phyloP scores from a whole-genome alignment of 2,797 vertebrate species.

The Morus bassanus region DNA sequence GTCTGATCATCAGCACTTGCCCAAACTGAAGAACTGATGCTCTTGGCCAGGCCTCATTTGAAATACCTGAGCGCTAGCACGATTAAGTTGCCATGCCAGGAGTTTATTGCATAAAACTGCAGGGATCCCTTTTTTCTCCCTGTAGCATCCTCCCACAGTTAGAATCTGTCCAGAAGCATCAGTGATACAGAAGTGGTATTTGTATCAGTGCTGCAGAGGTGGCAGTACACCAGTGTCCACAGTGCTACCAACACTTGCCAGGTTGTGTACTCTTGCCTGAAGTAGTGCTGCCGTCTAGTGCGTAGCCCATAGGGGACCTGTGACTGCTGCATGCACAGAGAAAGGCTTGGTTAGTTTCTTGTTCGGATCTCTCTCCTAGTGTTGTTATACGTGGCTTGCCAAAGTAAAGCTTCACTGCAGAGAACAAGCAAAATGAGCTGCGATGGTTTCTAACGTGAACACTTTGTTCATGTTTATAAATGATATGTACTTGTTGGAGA shows the following conservation, averaged over 20 bases:
- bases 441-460: background rate
- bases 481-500: background rate
- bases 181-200: background rate
- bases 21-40: background rate
- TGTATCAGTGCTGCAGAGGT: background rate
- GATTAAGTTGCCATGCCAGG: background rate
- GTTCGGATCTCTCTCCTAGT: accelerated
- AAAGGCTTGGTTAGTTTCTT: background rate
- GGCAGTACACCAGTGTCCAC: background rate
- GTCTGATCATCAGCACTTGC: background rate
- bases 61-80: background rate
- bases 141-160: background rate
- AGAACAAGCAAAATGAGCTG: background rate
- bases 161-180: background rate
- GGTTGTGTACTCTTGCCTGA: background rate
- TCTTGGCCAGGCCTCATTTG: background rate
- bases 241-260: background rate
- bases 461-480: background rate
- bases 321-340: background rate
- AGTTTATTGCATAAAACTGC: background rate
- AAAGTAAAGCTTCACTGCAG: background rate
- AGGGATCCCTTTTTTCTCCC: background rate
- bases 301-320: background rate
- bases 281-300: background rate
- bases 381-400: background rate